Evolutionary conservation across 2,113 vertebrate genomes (phyloP).

Genomic region (Oryzias woworae): DNA sequence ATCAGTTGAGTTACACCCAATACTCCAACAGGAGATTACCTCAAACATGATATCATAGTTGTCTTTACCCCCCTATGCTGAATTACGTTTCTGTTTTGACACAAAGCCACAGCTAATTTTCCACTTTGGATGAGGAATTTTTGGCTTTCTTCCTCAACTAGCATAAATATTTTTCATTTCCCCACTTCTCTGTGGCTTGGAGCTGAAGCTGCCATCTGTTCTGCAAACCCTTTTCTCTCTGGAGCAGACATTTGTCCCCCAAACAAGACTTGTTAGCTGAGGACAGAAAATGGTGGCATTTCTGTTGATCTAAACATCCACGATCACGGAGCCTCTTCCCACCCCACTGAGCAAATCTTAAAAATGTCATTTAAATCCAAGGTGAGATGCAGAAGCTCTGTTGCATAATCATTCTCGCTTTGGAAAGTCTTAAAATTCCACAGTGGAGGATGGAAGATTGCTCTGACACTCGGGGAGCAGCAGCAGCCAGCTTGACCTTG

Average conservation of each 20-base stretch:
- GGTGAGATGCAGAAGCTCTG: conserved; percentile 31
- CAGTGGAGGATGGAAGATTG: conserved; percentile 34
- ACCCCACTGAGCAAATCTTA: conserved; percentile 19
- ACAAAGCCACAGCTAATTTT: conserved; percentile 41
- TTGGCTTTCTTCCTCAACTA: conserved; percentile 37
- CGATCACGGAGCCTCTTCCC: not conserved
- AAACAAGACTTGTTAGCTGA: conserved; percentile 32
- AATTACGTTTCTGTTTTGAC: conserved; percentile 39
- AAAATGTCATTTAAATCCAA: conserved; percentile 31
- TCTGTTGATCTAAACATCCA: conserved; percentile 31
- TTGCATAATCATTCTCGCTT: conserved; percentile 56
- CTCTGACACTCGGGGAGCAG: conserved; percentile 22
- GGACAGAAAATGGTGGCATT: conserved; percentile 50
- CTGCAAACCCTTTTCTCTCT: conserved; percentile 29
- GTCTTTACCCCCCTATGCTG: conserved; percentile 4
- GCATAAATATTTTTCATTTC: conserved; percentile 45
- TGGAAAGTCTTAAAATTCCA: conserved; percentile 29
- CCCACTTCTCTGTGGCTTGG: conserved; percentile 29
- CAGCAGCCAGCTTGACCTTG: conserved; percentile 47
- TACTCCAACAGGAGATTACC: conserved; percentile 24
- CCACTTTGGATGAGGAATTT: conserved; percentile 37
- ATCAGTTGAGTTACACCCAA: conserved; percentile 19
- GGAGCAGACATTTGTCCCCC: conserved; percentile 2
- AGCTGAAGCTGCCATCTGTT: conserved; percentile 57
- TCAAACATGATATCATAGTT: conserved; percentile 47